Evolutionary conservation across 30 jellyfish, hydroid and myxozoan genomes (phyloP).

Genomic region (Cassiopea xamachana): DNA sequence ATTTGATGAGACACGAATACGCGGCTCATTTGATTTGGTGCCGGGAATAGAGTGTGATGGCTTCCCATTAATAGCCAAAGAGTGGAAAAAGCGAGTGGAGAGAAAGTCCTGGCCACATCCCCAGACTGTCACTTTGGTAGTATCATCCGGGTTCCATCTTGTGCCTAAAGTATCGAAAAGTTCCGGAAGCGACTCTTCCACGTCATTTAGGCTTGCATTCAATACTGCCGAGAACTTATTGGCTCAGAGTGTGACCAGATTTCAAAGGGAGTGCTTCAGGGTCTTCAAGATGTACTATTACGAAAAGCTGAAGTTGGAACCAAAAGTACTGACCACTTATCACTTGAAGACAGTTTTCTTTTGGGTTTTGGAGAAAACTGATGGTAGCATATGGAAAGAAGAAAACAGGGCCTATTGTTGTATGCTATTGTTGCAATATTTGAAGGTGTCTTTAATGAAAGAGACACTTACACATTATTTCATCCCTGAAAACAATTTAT

Average conservation of each 20-base stretch:
- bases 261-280: slow-evolving; percentile 51
- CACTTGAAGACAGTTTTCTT: slow-evolving; percentile 53
- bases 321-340: slow-evolving; percentile 44
- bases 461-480: slow-evolving; percentile 36
- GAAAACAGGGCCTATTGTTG: slow-evolving; percentile 47
- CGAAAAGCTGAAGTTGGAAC: slow-evolving; percentile 51
- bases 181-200: slow-evolving; percentile 10
- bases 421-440: slow-evolving; percentile 9
- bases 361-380: slow-evolving; percentile 44
- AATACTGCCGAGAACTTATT: slow-evolving; percentile 44
- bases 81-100: slow-evolving; percentile 39
- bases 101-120: slow-evolving; percentile 55
- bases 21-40: slow-evolving; percentile 47
- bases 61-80: slow-evolving; percentile 26
- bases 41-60: slow-evolving; percentile 64
- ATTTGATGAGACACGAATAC: background rate
- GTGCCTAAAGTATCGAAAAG: slow-evolving; percentile 45
- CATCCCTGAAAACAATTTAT: slow-evolving; percentile 46
- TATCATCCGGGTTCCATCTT: slow-evolving; percentile 56
- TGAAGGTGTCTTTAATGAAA: background rate
- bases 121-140: slow-evolving; percentile 6
- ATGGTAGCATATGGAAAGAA: slow-evolving; percentile 19
- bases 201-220: slow-evolving; percentile 50
- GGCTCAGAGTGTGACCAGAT: slow-evolving; percentile 15
- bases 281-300: slow-evolving; percentile 50